A percentile compares a stretch with the other conserved stretches of the same genome.
phyloP scores from a whole-genome alignment of 2,797 vertebrate species.

The Bovichtus diacanthus region DNA sequence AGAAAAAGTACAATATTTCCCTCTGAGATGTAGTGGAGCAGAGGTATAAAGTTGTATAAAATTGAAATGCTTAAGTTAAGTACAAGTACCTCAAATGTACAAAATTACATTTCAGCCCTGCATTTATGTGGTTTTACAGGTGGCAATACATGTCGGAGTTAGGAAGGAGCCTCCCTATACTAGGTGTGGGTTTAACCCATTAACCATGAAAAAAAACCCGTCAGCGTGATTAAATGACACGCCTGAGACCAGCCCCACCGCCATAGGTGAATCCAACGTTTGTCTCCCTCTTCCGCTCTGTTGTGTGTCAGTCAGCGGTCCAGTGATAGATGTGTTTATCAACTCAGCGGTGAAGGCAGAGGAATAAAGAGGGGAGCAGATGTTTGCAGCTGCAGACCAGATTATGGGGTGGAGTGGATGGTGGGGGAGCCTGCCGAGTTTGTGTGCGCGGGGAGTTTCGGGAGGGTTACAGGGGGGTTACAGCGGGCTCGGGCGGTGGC shows the following conservation, averaged over 20 bases:
- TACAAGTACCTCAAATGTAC: no score
- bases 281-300: conserved; percentile 66
- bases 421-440: conserved; percentile 69
- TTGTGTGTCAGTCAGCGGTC: conserved; percentile 79
- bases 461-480: conserved; percentile 83
- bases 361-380: conserved; percentile 81
- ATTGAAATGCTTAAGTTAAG: no score
- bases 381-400: conserved; percentile 89
- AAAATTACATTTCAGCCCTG: no score
- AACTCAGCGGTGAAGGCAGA: conserved; percentile 79
- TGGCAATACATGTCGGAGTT: neutral
- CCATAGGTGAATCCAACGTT: conserved; percentile 68
- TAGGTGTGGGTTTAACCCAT: conserved; percentile 14
- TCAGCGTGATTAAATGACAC: conserved; percentile 24
- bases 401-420: conserved; percentile 87
- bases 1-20: no score
- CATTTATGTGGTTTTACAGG: conserved; percentile 14
- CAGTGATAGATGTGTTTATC: conserved; percentile 86
- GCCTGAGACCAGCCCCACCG: conserved; percentile 11
- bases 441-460: conserved; percentile 61
- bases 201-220: conserved; percentile 28
- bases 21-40: no score
- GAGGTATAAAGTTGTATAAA: no score
- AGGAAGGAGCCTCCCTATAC: neutral
- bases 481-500: conserved; percentile 77